Base-by-base conservation (phyloP, 2,888 invertebrate species). In the Desoria tigrina region DNA sequence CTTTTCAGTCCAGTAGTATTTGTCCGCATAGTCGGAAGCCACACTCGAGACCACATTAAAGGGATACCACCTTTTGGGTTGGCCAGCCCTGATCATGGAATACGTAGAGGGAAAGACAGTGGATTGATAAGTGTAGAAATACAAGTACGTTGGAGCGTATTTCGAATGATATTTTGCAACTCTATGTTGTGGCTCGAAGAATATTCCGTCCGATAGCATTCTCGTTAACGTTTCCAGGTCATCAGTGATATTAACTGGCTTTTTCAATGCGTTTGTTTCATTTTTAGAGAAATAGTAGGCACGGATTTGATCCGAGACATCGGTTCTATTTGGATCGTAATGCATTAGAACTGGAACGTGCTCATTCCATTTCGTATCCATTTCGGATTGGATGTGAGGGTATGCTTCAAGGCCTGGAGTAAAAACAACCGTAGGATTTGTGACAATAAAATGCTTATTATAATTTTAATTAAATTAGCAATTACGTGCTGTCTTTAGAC, bases 141-240 rank as follows among this genome's bases (percentile, higher is more conserved):
- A 73, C 14, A 69, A 39, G 51, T 73, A 73, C 9, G 71, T 69
- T 3, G 72, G 72, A 24, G 72, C 64, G 9, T 60, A 55, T 55
- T 71, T 69, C 14, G 69, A 63, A 28, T 71, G 71, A 7, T 69
- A 49, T 7, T 54, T 28, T 1, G 68, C 70, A 16, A 71, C 61
- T 24, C 67, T 56, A 28, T 63, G 65, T 16, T 64, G 68, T n/a
- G 68, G 66, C 45, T 69, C 66, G 57, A 68, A 73, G 59, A 72
- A 74, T 6, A 64, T 39, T 11, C 72, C 64, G 23, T 72, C 74
- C 21, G 68, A 68, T 9, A 74, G 61, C 72, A 74, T 71, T n/a
- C 21, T 21, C 0, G 65, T 65, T 11, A 68, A 23, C 50, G 70
- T 69, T 18, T 58, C 61, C 3, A 71, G 57, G 4, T 69, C 59